A percentile compares a stretch with the other conserved stretches of the same genome.
Evolutionary conservation across 2,113 vertebrate genomes (phyloP).

Genomic region (Microcebus ravelobensis): DNA sequence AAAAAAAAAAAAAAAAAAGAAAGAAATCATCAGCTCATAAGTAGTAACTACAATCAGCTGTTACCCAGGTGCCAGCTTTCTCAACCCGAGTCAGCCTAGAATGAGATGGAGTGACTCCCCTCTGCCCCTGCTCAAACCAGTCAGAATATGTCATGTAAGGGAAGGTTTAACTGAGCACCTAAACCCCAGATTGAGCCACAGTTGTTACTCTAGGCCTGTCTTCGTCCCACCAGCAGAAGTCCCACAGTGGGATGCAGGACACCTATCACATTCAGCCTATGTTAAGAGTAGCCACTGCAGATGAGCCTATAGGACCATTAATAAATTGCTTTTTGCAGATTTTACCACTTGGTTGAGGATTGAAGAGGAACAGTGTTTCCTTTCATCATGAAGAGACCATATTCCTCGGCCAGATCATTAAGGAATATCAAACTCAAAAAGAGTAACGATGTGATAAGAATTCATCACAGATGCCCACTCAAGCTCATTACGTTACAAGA

Average conservation of each 20-base stretch:
- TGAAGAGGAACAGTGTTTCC: not conserved
- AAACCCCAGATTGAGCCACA: not conserved
- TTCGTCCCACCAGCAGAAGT: not conserved
- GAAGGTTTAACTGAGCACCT: not conserved
- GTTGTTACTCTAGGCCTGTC: not conserved
- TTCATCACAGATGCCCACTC: not conserved
- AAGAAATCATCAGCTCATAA: not conserved
- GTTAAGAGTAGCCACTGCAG: not conserved
- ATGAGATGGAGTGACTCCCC: not conserved
- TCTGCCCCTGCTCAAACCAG: not conserved
- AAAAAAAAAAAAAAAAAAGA: too few species aligned
- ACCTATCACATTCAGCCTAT: not conserved
- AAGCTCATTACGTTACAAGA: not conserved
- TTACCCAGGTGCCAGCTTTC: not conserved
- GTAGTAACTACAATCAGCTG: not conserved
- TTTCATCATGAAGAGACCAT: not conserved
- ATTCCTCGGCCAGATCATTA: not conserved
- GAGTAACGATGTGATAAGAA: not conserved
- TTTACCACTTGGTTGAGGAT: not conserved
- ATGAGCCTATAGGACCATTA: not conserved
- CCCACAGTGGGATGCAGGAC: not conserved
- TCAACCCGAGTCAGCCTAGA: not conserved
- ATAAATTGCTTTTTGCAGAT: not conserved
- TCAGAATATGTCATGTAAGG: not conserved
- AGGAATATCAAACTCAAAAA: not conserved